Evolutionary conservation across 1,140 invertebrate species (phyloP), one percentile per base, ranked within the genome.

Genomic region (Pristionchus pacificus): DNA sequence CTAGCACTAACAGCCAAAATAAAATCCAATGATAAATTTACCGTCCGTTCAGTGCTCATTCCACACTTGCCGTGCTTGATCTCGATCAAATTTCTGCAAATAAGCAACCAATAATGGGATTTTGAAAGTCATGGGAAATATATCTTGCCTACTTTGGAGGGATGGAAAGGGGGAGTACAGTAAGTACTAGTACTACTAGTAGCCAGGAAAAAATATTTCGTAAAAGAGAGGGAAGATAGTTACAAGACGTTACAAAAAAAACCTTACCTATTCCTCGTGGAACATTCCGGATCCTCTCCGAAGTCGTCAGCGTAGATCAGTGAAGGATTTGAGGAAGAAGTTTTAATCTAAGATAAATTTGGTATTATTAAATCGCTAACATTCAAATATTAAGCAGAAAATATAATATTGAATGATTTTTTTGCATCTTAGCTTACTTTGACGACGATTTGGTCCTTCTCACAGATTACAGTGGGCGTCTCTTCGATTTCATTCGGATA

Each of bases 301-400:
- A 76, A 83, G 33, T 83, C 80, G 68, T 82, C 83, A 13, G 77
- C 80, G 72, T 82, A 82, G 68, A 82, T 84, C 28, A 74, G 75
- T 15, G 80, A 82, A 0, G 80, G 80, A 80, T 82, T 82, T 10
- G 80, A 75, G 57, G 74, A 73, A 3, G 82, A 72, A 24, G 80
- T 82, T 63, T 77, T 72, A 27, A 82, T 77, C 79, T 83, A 14
- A 24, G 68, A n/a, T 24, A 24, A 2, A 24, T 24, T 25, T 68
- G 29, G 30, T 32, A 33, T 3, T 10, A 25, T 3, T 32, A 70
- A 72, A 33, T 15, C 15, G 68, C n/a, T n/a, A n/a, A n/a, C n/a
- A n/a, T n/a, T n/a, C n/a, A n/a, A n/a, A n/a, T n/a, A n/a, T n/a
- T n/a, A n/a, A n/a, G n/a, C n/a, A n/a, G n/a, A n/a, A n/a, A n/a